phyloP scores from a whole-genome alignment of 2,888 invertebrate species.

The Leucoma salicis region DNA sequence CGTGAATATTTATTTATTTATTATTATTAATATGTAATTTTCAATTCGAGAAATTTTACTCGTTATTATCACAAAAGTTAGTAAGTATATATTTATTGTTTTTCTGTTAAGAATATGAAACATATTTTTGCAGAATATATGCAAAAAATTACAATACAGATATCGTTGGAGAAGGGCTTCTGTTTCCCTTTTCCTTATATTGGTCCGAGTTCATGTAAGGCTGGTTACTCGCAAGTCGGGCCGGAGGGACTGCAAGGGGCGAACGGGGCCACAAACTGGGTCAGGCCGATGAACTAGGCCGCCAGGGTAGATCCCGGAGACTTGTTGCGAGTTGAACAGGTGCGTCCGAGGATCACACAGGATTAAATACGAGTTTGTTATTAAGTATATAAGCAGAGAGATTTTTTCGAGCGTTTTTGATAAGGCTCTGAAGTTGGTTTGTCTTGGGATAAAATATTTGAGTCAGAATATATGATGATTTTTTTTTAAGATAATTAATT shows the following conservation, averaged over 20 bases:
- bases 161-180: no score
- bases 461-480: no score
- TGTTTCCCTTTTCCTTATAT: conserved; percentile 35
- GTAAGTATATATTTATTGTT: no score
- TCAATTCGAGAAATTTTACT: no score
- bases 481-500: no score
- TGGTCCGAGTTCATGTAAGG: conserved; percentile 21
- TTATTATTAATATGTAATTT: no score
- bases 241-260: conserved; percentile 23
- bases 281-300: conserved; percentile 57
- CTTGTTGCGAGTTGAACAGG: conserved; percentile 38
- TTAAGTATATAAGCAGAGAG: conserved; percentile 30
- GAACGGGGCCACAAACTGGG: conserved; percentile 34
- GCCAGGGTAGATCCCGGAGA: conserved; percentile 33
- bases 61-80: no score
- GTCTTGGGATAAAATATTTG: no score
- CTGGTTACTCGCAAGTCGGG: neutral
- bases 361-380: conserved; percentile 35
- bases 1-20: no score
- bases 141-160: no score
- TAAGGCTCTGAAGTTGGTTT: conserved; percentile 8
- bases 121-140: no score
- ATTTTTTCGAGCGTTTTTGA: conserved; percentile 26
- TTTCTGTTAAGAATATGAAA: no score
- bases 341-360: conserved; percentile 35